Base-by-base conservation (phyloP, 92 coral and sea anemone genomes). In the Diadumene lineata region DNA sequence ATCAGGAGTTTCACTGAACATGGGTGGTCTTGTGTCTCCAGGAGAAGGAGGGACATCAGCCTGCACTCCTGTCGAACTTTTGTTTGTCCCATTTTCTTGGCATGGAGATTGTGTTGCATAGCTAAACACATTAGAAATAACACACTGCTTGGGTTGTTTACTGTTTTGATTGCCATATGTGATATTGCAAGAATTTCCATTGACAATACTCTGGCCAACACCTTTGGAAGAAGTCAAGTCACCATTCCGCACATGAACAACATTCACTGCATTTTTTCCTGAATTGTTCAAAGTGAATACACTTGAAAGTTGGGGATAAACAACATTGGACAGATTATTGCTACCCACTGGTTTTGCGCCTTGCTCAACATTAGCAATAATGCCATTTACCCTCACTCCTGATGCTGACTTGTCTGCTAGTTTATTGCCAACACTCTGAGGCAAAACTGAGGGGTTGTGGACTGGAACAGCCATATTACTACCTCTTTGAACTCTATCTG, bases 121-220 rank as follows among this genome's bases (percentile, higher is more conserved):
- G 31, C 68, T 62, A 15, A 62, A 62, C 9, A 62, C 68, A 28
- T 62, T 62, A n/a, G 68, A 1, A 27, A 62, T 62, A 15, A 62
- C 68, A 11, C 29, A 28, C 34, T 28, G 68, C 43, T 28, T 28
- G 17, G 68, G 43, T 31, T 62, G 48, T 38, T 38, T 38, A 13
- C 48, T 38, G 13, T 13, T 38, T 38, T 38, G 48, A 38, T 38
- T 13, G 6, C 6, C 7, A 38, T 38, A 38, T 4, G 30, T 26
- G n/a, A n/a, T n/a, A n/a, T n/a, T n/a, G n/a, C n/a, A n/a, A n/a
- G n/a, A n/a, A n/a, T n/a, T n/a, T n/a, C n/a, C n/a, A n/a, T n/a
- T n/a, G n/a, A n/a, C n/a, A n/a, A n/a, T n/a, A n/a, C n/a, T n/a
- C n/a, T n/a, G n/a, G n/a, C n/a, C n/a, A n/a, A 58, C 64, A 58